Conservation (phyloP, 2,888 invertebrate species). For the Matsumyia berberina region DNA sequence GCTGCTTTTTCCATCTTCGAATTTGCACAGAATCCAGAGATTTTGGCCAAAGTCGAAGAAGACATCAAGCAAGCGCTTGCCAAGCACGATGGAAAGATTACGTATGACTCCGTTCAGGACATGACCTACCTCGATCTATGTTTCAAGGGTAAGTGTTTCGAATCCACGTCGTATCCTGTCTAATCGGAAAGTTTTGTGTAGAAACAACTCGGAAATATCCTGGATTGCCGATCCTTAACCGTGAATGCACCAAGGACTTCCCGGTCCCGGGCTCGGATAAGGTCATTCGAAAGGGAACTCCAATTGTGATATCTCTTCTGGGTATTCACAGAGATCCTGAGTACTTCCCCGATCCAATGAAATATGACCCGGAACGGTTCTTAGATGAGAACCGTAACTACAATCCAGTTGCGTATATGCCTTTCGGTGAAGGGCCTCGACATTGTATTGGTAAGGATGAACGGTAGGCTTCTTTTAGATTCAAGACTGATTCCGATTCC, state of each 20-base stretch:
- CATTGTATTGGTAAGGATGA: slow-evolving; percentile 82
- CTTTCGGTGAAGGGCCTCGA: slow-evolving; percentile 84
- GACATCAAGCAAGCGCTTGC: slow-evolving; percentile 82
- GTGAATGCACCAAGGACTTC: slow-evolving; percentile 83
- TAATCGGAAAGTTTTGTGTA: slow-evolving; percentile 47
- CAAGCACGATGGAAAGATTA: slow-evolving; percentile 82
- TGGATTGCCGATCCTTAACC: slow-evolving; percentile 83
- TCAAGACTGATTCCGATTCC: not conserved
- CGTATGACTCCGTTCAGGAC: slow-evolving; percentile 83
- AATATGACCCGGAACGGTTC: slow-evolving; percentile 85
- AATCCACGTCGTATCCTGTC: too few relatives aligned
- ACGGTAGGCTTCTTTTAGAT: not conserved
- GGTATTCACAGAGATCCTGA: slow-evolving; percentile 84
- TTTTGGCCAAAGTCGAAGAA: slow-evolving; percentile 81
- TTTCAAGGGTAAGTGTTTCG: slow-evolving; percentile 80
- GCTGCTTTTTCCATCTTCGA: slow-evolving; percentile 84
- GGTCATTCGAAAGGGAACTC: slow-evolving; percentile 82
- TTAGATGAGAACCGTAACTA: slow-evolving; percentile 79
- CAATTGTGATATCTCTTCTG: slow-evolving; percentile 82
- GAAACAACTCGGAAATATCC: slow-evolving; percentile 84
- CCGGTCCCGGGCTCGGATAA: slow-evolving; percentile 81
- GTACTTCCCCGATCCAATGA: slow-evolving; percentile 84
- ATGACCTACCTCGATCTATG: slow-evolving; percentile 85
- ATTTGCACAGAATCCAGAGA: slow-evolving; percentile 83
- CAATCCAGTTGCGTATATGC: slow-evolving; percentile 81